phyloP scores from a whole-genome alignment of 2,113 vertebrate genomes.

The Paedocypris sp. region DNA sequence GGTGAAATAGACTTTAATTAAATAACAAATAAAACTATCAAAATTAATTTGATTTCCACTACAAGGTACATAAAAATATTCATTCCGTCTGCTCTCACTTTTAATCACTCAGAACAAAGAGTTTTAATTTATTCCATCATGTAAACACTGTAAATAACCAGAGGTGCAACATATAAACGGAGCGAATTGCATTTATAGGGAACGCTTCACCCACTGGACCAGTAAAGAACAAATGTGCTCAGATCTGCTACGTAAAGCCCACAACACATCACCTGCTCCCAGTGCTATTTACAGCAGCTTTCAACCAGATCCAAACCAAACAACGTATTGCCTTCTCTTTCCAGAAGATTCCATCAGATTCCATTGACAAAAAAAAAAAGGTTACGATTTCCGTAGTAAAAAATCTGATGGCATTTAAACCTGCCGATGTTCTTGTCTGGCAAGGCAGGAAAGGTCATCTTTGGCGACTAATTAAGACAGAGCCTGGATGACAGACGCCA shows the following conservation, averaged over 20 bases:
- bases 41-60: no score
- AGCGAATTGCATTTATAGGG: neutral
- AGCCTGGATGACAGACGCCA: conserved; percentile 24
- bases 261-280: neutral
- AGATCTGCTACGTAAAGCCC: neutral
- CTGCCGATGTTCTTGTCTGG: conserved; percentile 28
- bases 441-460: conserved; percentile 26
- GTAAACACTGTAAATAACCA: neutral
- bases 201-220: neutral
- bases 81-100: no score
- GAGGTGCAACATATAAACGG: neutral
- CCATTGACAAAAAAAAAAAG: conserved; percentile 26
- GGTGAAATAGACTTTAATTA: no score
- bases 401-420: conserved; percentile 36
- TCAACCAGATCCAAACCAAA: no score
- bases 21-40: no score
- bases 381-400: conserved; percentile 11
- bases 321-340: no score
- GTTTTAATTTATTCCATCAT: neutral
- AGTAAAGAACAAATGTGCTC: neutral
- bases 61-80: no score
- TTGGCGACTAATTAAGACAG: conserved; percentile 16
- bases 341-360: conserved; percentile 10
- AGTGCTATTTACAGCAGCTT: neutral
- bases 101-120: no score